phyloP scores from a whole-genome alignment of 2,113 vertebrate species.

The Propithecus coquereli region DNA sequence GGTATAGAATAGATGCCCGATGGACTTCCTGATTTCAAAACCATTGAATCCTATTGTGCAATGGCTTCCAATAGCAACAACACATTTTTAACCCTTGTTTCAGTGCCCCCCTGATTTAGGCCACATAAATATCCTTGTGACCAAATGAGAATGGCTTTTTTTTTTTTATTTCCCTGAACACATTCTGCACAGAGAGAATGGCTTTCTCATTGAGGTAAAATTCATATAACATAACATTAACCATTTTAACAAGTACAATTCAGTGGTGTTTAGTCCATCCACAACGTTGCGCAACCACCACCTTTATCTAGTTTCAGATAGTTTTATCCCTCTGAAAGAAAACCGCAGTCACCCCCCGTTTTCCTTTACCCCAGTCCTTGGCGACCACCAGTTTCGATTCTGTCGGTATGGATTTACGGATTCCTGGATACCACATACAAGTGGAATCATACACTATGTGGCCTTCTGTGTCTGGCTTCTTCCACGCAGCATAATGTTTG shows the following conservation, averaged over 20 bases:
- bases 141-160: background rate
- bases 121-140: background rate
- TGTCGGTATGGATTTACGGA: background rate
- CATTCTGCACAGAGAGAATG: background rate
- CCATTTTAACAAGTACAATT: background rate
- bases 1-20: fast-evolving
- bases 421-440: no score
- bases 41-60: background rate
- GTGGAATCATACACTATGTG: fast-evolving
- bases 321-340: background rate
- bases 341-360: background rate
- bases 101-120: background rate
- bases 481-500: background rate
- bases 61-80: fast-evolving
- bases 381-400: background rate
- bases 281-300: background rate
- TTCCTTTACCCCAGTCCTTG: background rate
- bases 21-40: background rate
- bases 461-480: background rate
- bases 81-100: background rate
- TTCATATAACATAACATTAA: background rate
- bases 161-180: background rate
- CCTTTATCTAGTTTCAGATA: background rate
- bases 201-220: background rate
- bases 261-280: background rate